These are phyloP conservation scores for Saccopteryx leptura DNA, from an alignment of 2,113 vertebrate genomes.

Conservation along the genomic window DNA sequence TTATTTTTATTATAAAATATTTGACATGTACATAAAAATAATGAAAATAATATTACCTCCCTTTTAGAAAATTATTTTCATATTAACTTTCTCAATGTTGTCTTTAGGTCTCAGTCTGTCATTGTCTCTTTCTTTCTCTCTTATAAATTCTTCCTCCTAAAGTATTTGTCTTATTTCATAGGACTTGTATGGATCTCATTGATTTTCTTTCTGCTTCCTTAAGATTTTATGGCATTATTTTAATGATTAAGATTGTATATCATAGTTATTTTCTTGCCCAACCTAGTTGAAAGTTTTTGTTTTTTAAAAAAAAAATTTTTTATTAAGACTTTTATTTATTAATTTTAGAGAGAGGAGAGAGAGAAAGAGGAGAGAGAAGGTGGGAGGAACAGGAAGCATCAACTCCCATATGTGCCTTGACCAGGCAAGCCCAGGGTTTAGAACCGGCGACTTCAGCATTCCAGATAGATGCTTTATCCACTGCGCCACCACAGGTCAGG, in stretches of 20 bases:
- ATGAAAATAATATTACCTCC: neutral
- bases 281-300: no score
- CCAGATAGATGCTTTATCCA: no score
- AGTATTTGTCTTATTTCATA: neutral
- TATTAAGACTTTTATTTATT: no score
- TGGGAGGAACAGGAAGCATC: no score
- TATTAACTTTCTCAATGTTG: neutral
- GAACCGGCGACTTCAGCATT: no score
- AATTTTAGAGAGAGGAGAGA: no score
- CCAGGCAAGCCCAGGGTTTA: no score
- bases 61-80: neutral
- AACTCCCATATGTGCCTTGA: no score
- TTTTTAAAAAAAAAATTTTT: no score
- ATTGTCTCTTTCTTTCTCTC: neutral
- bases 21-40: neutral
- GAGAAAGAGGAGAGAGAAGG: no score
- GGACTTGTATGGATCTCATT: neutral
- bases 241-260: neutral
- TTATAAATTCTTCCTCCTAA: neutral
- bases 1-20: conserved; percentile 23
- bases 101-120: neutral
- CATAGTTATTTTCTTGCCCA: neutral
- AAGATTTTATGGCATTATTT: neutral
- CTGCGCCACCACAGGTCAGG: no score
- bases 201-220: neutral